Evolutionary conservation across 2,113 vertebrate genomes (phyloP).

Genomic region (Otocyon megalotis): DNA sequence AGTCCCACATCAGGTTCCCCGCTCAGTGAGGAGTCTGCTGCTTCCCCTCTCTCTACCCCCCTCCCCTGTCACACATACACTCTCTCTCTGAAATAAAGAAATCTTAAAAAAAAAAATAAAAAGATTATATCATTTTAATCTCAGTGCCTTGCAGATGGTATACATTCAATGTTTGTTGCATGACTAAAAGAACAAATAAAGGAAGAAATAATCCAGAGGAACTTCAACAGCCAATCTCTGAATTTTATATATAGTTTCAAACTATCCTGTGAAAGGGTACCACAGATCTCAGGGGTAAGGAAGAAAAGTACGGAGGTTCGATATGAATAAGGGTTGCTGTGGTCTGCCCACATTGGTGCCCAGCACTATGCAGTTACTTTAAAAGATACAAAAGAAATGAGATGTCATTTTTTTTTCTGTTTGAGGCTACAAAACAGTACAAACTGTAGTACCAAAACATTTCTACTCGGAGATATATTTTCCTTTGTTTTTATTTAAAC

Average conservation of each 20-base stretch:
- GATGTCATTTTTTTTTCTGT: not conserved
- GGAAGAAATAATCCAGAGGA: not conserved
- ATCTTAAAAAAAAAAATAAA: not conserved
- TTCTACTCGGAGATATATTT: constrained; percentile 22
- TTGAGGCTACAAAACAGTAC: not conserved
- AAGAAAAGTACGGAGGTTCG: not conserved
- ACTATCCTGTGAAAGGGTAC: not conserved
- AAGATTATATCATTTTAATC: not conserved
- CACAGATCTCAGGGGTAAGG: not conserved
- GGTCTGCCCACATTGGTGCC: not conserved
- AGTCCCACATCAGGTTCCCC: not conserved
- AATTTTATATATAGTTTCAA: not conserved
- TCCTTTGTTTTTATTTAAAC: constrained; percentile 19
- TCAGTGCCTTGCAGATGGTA: not conserved
- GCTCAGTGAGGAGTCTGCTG: not conserved
- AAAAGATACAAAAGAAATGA: not conserved
- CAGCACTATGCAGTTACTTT: not conserved
- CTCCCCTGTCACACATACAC: not conserved
- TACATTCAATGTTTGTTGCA: not conserved
- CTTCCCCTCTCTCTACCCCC: not conserved
- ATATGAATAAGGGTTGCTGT: not conserved
- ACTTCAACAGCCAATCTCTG: not conserved
- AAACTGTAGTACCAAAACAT: not conserved
- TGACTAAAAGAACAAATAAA: not conserved
- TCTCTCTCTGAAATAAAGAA: not conserved